Conservation (phyloP, 2,113 vertebrate species). For the Globicephala melas region DNA sequence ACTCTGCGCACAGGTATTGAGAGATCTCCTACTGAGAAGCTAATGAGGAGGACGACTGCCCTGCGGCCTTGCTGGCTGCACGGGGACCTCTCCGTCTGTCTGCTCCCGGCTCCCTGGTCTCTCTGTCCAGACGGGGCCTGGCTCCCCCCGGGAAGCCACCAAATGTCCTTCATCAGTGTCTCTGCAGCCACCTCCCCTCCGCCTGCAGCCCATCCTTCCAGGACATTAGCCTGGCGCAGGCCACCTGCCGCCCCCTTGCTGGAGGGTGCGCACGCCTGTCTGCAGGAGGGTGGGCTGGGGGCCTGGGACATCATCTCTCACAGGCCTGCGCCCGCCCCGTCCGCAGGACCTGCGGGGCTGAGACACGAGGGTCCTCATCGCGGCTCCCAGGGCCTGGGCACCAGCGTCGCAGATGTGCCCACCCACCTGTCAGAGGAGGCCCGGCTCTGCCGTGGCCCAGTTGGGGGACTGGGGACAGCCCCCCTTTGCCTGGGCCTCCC, state of each 20-base stretch:
- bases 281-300: too few relatives aligned
- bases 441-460: not conserved
- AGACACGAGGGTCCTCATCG: fast-evolving
- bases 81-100: not conserved
- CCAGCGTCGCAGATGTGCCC: fast-evolving
- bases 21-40: not conserved
- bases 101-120: not conserved
- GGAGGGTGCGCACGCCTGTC: fast-evolving
- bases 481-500: not conserved
- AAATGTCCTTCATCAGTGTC: not conserved
- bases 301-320: fast-evolving
- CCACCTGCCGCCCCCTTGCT: not conserved
- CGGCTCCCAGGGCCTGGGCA: not conserved
- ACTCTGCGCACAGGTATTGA: not conserved
- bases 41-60: not conserved
- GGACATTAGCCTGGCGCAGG: not conserved
- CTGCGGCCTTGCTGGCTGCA: not conserved
- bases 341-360: fast-evolving
- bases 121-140: not conserved
- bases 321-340: too few relatives aligned
- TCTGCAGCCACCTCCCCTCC: fast-evolving
- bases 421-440: not conserved
- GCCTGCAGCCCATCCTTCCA: not conserved
- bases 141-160: not conserved
- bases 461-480: fast-evolving